Evolutionary conservation across 2,113 vertebrate species (phyloP).

Genomic region (Nibea coibor): DNA sequence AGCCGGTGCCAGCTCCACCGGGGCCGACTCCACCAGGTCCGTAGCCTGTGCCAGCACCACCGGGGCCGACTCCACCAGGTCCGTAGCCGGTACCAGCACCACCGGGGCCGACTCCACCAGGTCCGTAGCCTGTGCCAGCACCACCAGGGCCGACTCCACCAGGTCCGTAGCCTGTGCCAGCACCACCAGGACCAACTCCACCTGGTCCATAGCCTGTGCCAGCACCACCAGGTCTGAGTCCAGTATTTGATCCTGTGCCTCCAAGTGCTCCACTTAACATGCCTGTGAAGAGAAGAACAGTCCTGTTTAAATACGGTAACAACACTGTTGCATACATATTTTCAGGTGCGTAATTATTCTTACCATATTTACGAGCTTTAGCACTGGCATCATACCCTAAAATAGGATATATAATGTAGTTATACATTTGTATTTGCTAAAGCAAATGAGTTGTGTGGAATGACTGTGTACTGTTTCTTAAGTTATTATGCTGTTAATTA

Average conservation of each 20-base stretch:
- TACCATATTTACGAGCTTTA: constrained; percentile 81
- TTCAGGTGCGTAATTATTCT: not conserved
- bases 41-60: constrained; percentile 39
- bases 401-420: constrained; percentile 36
- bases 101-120: constrained; percentile 37
- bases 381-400: constrained; percentile 73
- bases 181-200: constrained; percentile 33
- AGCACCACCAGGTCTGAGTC: constrained; percentile 38
- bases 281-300: constrained; percentile 38
- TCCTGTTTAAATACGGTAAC: not conserved
- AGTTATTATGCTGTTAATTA: too few relatives aligned
- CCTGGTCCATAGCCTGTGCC: constrained; percentile 57
- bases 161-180: constrained; percentile 43
- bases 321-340: not conserved
- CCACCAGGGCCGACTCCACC: constrained; percentile 47
- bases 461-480: not conserved
- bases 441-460: not conserved
- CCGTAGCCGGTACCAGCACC: constrained; percentile 55
- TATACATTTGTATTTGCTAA: not conserved
- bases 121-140: constrained; percentile 21
- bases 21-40: constrained; percentile 51
- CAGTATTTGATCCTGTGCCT: constrained; percentile 44
- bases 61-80: constrained; percentile 53
- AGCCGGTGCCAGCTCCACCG: constrained; percentile 37
- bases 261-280: constrained; percentile 72